phyloP scores from a whole-genome alignment of 2,113 vertebrate genomes.

The Natator depressus region DNA sequence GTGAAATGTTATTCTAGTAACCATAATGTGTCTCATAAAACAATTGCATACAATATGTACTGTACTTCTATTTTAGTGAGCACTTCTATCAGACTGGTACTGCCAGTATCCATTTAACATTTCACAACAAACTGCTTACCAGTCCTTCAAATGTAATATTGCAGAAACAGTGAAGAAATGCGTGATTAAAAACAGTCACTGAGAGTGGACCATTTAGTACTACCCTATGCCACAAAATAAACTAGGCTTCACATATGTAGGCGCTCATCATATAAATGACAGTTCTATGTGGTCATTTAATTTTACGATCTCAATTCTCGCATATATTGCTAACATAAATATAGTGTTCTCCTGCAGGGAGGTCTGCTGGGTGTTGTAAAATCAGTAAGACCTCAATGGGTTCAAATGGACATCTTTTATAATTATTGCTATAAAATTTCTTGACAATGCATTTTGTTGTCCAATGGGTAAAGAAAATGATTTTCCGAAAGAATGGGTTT shows the following conservation, averaged over 20 bases:
- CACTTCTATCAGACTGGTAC: constrained; percentile 77
- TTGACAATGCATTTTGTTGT: constrained; percentile 86
- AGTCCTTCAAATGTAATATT: constrained; percentile 84
- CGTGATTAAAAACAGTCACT: constrained; percentile 88
- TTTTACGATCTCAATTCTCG: constrained; percentile 98
- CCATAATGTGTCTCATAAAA: constrained; percentile 87
- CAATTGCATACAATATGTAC: constrained; percentile 87
- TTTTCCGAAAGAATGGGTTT: constrained; percentile 83
- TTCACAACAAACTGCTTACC: constrained; percentile 80
- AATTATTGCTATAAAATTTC: constrained; percentile 91
- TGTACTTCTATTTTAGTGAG: constrained; percentile 85
- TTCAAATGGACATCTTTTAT: constrained; percentile 95
- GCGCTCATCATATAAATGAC: constrained; percentile 87
- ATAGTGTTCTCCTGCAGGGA: constrained; percentile 88
- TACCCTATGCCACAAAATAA: constrained; percentile 84
- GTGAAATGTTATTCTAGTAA: constrained; percentile 89
- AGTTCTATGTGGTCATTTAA: constrained; percentile 93
- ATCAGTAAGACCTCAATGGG: constrained; percentile 88
- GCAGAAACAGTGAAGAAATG: constrained; percentile 85
- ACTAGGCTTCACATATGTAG: constrained; percentile 82
- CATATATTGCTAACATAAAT: constrained; percentile 99
- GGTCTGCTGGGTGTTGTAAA: constrained; percentile 91
- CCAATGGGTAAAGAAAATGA: constrained; percentile 82
- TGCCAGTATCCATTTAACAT: constrained; percentile 82
- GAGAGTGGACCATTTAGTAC: constrained; percentile 82